These are phyloP conservation scores for Hyles euphorbiae DNA, from an alignment of 1,140 invertebrate species.

Conservation along the genomic window DNA sequence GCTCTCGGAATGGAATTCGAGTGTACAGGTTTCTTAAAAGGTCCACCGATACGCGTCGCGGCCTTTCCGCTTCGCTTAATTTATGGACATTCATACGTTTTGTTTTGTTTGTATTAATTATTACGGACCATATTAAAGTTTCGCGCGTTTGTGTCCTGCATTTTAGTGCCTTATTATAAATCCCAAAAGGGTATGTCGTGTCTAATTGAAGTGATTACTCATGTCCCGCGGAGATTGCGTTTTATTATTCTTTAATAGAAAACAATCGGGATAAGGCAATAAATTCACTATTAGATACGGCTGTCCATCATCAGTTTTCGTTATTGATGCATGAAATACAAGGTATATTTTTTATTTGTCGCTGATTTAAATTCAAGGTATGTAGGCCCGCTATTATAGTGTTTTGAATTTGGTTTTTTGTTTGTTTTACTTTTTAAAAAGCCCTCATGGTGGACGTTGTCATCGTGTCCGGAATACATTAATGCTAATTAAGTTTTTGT, in stretches of 20 bases:
- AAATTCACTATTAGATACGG: slow-evolving; percentile 47
- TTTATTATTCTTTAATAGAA: slow-evolving; percentile 47
- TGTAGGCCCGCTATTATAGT: slow-evolving; percentile 36
- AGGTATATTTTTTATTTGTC: slow-evolving; percentile 27
- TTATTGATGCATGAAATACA: slow-evolving; percentile 22
- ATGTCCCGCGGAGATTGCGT: slow-evolving; percentile 22
- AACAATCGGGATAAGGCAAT: slow-evolving; percentile 53
- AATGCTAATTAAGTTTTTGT: slow-evolving; percentile 53
- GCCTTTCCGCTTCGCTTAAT: slow-evolving; percentile 69
- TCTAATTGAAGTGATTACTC: slow-evolving; percentile 31
- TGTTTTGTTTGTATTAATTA: slow-evolving; percentile 69
- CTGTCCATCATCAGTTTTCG: slow-evolving; percentile 41
- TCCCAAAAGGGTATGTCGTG: slow-evolving; percentile 15
- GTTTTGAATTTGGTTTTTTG: slow-evolving; percentile 38
- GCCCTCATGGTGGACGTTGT: slow-evolving; percentile 31
- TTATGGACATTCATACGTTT: slow-evolving; percentile 61
- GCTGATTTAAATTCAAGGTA: slow-evolving; percentile 56
- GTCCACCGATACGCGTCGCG: slow-evolving; percentile 62
- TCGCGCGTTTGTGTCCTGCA: slow-evolving; percentile 28
- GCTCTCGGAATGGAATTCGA: slow-evolving; percentile 67
- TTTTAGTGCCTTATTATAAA: slow-evolving; percentile 18
- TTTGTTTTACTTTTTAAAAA: slow-evolving; percentile 36
- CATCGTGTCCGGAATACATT: slow-evolving; percentile 54
- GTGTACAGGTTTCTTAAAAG: slow-evolving; percentile 73
- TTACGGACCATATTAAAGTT: slow-evolving; percentile 47